Percentiles rank a stretch among this genome's conserved stretches.
Conservation (phyloP, 2,113 vertebrate genomes). For the Numenius arquata region DNA sequence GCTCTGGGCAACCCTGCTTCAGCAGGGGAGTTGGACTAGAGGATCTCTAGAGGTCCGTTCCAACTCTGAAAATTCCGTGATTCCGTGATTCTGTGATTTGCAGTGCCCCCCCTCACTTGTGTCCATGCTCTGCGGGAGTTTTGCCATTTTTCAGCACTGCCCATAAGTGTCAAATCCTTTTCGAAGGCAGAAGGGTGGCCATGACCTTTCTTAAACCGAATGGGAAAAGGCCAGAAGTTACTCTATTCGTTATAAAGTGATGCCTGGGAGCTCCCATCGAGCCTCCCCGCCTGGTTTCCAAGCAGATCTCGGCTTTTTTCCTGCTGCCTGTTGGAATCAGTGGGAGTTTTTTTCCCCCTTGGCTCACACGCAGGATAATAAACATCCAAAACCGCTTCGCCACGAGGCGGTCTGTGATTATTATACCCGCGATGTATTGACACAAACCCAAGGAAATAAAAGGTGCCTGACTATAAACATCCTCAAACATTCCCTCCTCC, state of each 20-base stretch:
- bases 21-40: too few species aligned
- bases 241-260: fast-evolving
- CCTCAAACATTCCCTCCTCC: not conserved
- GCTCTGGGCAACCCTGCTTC: too few species aligned
- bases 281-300: not conserved
- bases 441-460: not conserved
- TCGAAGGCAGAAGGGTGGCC: not conserved
- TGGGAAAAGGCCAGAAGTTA: not conserved
- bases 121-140: not conserved
- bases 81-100: too few species aligned
- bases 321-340: not conserved
- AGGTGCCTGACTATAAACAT: not conserved
- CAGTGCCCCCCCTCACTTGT: not conserved
- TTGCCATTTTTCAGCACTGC: not conserved
- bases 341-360: not conserved
- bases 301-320: not conserved
- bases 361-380: not conserved
- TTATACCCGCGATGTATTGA: not conserved
- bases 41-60: too few species aligned
- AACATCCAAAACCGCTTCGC: not conserved
- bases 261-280: not conserved
- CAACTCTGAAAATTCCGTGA: too few species aligned
- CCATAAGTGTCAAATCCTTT: not conserved
- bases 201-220: not conserved
- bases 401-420: not conserved